Evolutionary conservation across 2,888 invertebrate species (phyloP), one percentile per base, ranked within the genome.

Genomic region (Fragum sueziense): DNA sequence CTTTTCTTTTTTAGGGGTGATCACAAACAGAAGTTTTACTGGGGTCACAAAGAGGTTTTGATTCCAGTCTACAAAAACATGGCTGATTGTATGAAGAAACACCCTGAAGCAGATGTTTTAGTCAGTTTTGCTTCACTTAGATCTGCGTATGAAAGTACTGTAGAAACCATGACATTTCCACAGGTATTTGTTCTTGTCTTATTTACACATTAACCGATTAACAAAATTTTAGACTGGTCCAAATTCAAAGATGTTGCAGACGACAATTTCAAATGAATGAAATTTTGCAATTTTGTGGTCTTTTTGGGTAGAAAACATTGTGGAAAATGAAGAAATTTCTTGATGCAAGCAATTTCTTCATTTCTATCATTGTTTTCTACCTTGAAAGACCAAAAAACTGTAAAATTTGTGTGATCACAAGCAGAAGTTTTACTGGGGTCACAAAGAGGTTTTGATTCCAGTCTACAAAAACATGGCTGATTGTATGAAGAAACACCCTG

Each of bases 1-100:
- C 11, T 61, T 25, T 61, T 25, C 29, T 61, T 52, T 71, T 71
- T 14, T 20, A 94, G 94, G 31, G 98, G 98, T 0, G 99, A 99
- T 93, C 99, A 99, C 94, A 99, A 98, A 92, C 99, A 99, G 94
- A 99, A 99, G 93, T 99, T 97, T 94, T 99, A 99, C 93, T 99
- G 99, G 96, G 99, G 99, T 0, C 99, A 99, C 94, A 98, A 99
- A 93, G 99, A 99, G 93, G 96, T 98, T 67, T 95, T 98, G 33
- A 96, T 98, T 90, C 97, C 96, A 85, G 97, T 99, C 7, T 99
- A 99, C 94, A 98, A 98, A 88, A 97, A 97, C 91, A 98, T 99
- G 98, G 96, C 96, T 84, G 98, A 98, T 89, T 98, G 99, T 0
- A 98, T 99, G 96, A 95, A 95, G 7, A 98, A 98, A 88, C 99